Base-by-base conservation (phyloP, 2,113 vertebrate species). In the Perognathus longimembris region DNA sequence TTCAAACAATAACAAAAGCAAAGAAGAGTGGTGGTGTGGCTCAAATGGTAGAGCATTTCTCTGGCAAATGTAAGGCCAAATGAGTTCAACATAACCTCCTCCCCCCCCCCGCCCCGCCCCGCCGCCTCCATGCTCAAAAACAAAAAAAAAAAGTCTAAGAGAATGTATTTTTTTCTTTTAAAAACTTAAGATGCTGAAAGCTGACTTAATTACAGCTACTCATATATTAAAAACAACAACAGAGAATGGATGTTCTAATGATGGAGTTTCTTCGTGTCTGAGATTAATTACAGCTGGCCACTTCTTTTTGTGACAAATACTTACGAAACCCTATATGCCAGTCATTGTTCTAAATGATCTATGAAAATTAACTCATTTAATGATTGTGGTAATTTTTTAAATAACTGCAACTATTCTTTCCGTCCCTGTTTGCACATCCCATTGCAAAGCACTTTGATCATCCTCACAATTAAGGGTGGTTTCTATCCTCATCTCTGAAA, bases 401-500 rank as follows among this genome's bases (percentile, higher is more conserved):
- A 54, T 54, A 54, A 54, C 59, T 61, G 20, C 5, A 61, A 61
- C 59, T 24, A 61, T 61, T 61, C 59, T 45, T 70, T 24, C 63
- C 50, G 38, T 45, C 5, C 14, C 24, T 78, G 15, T n/a, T 38
- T 3, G 6, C 32, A 57, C 26, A 90, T 28, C 12, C 14, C 30
- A 26, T 83, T 87, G 38, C 34, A 78, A 28, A 14, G 36, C 20
- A 21, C 45, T 54, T 57, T 21, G 70, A 45, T 59, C 32, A 67
- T 77, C 71, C 26, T 15, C 63, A 15, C 38, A 59, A 69, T 32
- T 74, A 83, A 36, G 83, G 22, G 8, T 32, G 38, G 11, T 38
- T 21, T 87, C 64, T 87, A 93, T 90, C 17, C 57, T 57, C 22
- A 61, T 11, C 12, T 28, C 28, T 95, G 32, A 88, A 88, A 83